Base-by-base conservation (phyloP, 2,888 invertebrate species). In the Agrochola macilenta region DNA sequence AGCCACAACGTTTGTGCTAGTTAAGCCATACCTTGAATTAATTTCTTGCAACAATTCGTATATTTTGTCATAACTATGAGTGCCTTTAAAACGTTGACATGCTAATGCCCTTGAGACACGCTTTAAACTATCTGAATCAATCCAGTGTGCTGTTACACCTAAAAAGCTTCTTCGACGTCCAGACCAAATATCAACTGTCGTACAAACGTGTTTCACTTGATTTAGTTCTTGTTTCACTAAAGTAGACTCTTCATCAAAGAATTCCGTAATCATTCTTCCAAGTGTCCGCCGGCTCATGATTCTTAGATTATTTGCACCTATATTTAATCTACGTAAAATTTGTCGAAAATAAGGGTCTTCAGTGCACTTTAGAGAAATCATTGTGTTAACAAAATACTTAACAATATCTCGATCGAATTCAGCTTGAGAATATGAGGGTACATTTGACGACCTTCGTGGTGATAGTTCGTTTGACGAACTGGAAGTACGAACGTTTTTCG, bases 141-240 rank as follows among this genome's bases (percentile, higher is more conserved):
- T 77, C 83, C 83, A 84, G 70, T 84, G 83, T 7, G 71, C 82
- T 49, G 82, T 82, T n/a, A 84, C 79, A 75, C 82, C 82, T 72
- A 83, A 35, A 70, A 81, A 81, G 58, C 78, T 81, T 71, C 79
- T 73, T 54, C 72, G 66, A 73, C 72, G 66, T 73, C 72, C 72
- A 49, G 78, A 81, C 83, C 81, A 83, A 71, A 83, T 79, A 75
- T 82, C 79, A 66, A 69, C 75, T 57, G 82, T 83, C 43, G 74
- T 73, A 68, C 66, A 82, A 35, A 76, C 54, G 57, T 76, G 63
- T 65, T 71, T 76, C 35, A 72, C 74, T 74, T 70, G 63, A 46
- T 46, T 52, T 64, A 81, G 65, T 66, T 82, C 71, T 69, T 74
- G 54, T 75, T 79, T 79, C 46, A 79, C 46, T 43, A 35, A 54